Evolutionary conservation across 2,797 vertebrate species (phyloP).

Genomic region (Enteromius mattozi): DNA sequence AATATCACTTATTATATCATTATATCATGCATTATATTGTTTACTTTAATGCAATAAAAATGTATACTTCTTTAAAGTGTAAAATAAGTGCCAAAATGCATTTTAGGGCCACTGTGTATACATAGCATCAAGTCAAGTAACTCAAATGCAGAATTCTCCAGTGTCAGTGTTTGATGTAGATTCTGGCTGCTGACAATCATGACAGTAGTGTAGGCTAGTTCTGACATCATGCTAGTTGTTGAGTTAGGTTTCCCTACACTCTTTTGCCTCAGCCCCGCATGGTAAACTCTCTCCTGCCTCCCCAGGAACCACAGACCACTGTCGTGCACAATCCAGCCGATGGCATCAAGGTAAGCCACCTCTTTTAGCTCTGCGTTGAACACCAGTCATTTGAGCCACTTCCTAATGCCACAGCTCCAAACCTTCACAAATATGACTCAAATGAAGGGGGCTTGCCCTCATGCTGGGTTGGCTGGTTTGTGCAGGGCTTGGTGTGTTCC

Average conservation of each 20-base stretch:
- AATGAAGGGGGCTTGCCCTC: constrained; percentile 49
- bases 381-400: constrained; percentile 40
- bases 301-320: constrained; percentile 98
- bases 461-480: constrained; percentile 76
- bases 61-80: neutral
- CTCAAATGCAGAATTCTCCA: neutral
- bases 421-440: constrained; percentile 37
- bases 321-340: constrained; percentile 98
- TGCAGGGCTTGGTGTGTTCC: constrained; percentile 64
- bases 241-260: constrained; percentile 55
- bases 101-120: neutral
- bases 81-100: neutral
- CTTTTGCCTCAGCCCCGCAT: constrained; percentile 72
- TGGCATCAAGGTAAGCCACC: constrained; percentile 93
- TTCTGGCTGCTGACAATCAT: constrained; percentile 50
- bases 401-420: constrained; percentile 49
- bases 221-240: constrained; percentile 50
- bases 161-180: constrained; percentile 25
- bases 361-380: constrained; percentile 54
- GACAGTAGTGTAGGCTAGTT: constrained; percentile 5
- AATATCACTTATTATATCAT: neutral
- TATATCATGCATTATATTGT: neutral
- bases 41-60: neutral
- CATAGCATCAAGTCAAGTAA: neutral
- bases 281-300: constrained; percentile 85